Base-by-base conservation (phyloP, 2,888 invertebrate species). In the Invenusta paracnida region DNA sequence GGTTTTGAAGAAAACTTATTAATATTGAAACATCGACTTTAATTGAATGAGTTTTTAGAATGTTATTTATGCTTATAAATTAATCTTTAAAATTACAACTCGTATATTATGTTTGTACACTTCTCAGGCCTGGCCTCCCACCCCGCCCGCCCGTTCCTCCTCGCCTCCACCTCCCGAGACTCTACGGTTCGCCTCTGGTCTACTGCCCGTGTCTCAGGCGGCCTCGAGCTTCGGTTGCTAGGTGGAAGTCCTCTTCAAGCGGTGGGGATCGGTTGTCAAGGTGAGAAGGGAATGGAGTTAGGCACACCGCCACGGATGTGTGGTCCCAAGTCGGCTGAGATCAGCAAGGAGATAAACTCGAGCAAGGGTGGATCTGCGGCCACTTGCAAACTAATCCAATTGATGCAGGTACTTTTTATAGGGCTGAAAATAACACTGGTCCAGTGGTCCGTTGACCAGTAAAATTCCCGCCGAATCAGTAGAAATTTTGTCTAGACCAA, bases 181-280 rank as follows among this genome's bases (percentile, higher is more conserved):
- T 92, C 92, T 0, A 92, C 92, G 13, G 89, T 92, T 66, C 89
- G 92, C 29, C 89, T 92, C 23, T 92, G 92, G 92, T 90, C 91
- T 27, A 88, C 91, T 23, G 88, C 90, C 0, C 89, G 91, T 1
- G 89, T 92, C 23, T 30, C 83, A 17, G 67, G 73, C n/a, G 25
- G 31, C 25, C 29, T 67, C 2, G 83, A 66, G 23, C 83, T 48
- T 23, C 83, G 27, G 29, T 25, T 67, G 0, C 30, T 83, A 0
- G 25, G 48, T 13, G 83, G 83, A n/a, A 83, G 83, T 13, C 83
- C 73, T 2, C 73, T 73, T 5, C 73, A 73, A 25, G 23, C 2
- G 5, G 73, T 73, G 11, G 27, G 17, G 23, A 25, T 25, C 25
- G 73, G 73, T 13, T 23, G 73, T 23, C 73, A 73, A 23, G 73